Evolutionary conservation across 1,140 invertebrate species (phyloP), one percentile per base, ranked within the genome.

Genomic region (Cheumatopsyche charites): DNA sequence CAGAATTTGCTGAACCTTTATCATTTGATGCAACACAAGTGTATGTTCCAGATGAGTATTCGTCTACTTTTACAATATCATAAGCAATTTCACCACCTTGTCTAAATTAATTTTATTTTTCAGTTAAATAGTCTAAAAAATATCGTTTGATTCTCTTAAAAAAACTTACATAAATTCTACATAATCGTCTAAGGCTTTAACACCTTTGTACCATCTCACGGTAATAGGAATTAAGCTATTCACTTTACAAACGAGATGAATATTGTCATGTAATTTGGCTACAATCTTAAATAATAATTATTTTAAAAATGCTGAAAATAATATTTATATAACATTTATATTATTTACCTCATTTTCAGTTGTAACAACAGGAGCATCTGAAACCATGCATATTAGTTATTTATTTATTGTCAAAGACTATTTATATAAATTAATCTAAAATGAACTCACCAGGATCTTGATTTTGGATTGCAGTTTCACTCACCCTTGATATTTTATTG

Each of bases 151-250:
- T 52, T 2, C 7, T 11, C 17, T 45, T 45, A n/a, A n/a, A 9
- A 9, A 52, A 1, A 52, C 15, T 52, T 2, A 52, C 47, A 52
- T 52, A 17, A 52, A 52, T 15, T 5, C 5, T 52, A 17, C n/a
- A 52, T 52, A 7, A 7, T 52, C n/a, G 5, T 52, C n/a, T 17
- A 52, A 52, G 19, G 47, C n/a, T 52, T 5, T 52, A 1, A 15
- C n/a, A 1, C 47, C 47, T 52, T 52, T 52, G 15, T 17, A 52
- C 47, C 47, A 52, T 52, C 15, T 15, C 47, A 52, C 47, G 15
- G 9, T 17, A 7, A 52, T 7, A 2, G 47, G 47, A 52, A 52
- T 17, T 15, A 52, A 52, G 19, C 47, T 52, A 17, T 52, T 7
- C 9, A 17, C 47, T 7, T 17, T 17, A 19, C 47, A 52, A 17